These are phyloP conservation scores for Erynnis tages DNA, from an alignment of 2,888 invertebrate genomes.

Conservation along the genomic window DNA sequence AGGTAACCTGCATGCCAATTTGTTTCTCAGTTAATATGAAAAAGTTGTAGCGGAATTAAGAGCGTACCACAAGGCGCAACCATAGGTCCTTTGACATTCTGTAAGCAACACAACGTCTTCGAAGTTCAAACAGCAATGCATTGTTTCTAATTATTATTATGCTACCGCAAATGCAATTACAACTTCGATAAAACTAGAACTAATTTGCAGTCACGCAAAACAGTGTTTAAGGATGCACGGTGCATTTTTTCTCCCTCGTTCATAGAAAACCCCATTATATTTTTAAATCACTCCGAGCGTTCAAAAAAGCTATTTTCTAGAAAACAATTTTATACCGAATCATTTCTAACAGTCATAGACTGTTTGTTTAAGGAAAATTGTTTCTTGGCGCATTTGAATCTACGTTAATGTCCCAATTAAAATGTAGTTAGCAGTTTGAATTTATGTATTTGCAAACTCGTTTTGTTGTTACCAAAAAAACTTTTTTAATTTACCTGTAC, in stretches of 20 bases:
- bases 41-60: too few species aligned
- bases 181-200: conserved; percentile 50
- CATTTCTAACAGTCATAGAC: conserved; percentile 1
- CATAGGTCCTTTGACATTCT: too few species aligned
- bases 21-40: too few species aligned
- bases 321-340: conserved; percentile 22
- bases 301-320: conserved; percentile 31
- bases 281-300: conserved; percentile 34
- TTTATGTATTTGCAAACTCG: neutral
- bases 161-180: conserved; percentile 42
- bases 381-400: neutral
- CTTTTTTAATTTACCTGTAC: too few species aligned
- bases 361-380: conserved; percentile 10
- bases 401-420: conserved; percentile 13
- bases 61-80: too few species aligned
- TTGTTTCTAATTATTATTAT: conserved; percentile 2
- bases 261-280: conserved; percentile 55
- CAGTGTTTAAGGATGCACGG: conserved; percentile 57
- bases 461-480: too few species aligned
- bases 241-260: conserved; percentile 54
- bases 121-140: neutral
- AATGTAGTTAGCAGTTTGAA: neutral
- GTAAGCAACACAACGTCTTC: neutral
- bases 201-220: conserved; percentile 67
- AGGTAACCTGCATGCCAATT: too few species aligned